Base-by-base conservation (phyloP, 2,113 vertebrate genomes). In the Gobio gobio region DNA sequence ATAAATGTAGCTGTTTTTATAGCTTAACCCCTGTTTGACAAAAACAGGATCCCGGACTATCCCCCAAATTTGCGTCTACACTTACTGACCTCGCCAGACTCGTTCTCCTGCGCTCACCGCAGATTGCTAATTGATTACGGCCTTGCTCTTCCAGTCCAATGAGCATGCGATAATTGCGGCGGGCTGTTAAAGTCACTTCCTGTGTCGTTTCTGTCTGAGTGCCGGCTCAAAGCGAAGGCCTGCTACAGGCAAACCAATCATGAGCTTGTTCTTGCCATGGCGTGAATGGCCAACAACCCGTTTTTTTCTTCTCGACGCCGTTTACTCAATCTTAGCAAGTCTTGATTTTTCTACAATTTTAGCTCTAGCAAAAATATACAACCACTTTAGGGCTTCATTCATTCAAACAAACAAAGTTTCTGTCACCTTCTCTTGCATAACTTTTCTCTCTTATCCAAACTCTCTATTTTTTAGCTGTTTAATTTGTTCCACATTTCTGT, bases 51-150 rank as follows among this genome's bases (percentile, higher is more conserved):
- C 56, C 78, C 33, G 33, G 78, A 85, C 78, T 56, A 56, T 64
- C 29, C 79, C 51, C 74, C 61, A 66, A 66, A 86, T 51, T 73
- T 61, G 70, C 70, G 12, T 73, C 43, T 47, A 7, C 54, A 56
- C 7, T 5, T 20, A 20, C 54, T 56, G 54, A 56, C 18, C 54
- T 56, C 18, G 6, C 54, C 54, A 56, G 87, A 29, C 82, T 86
- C 49, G 58, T 80, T 63, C 76, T 78, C 45, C 84, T 76, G 36
- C 51, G 81, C 81, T 83, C 78, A 83, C 88, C 83, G 24, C 86
- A 89, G 86, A 91, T 89, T 89, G 83, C 82, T 91, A 88, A 91
- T 88, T 89, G 89, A 90, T 90, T 81, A 87, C 63, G 88, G 88
- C 79, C 88, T 83, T 85, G 59, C 40, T 70, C 83, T 81, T 83